Conservation (phyloP, 2,888 invertebrate genomes). For the Laspeyria flexula region DNA sequence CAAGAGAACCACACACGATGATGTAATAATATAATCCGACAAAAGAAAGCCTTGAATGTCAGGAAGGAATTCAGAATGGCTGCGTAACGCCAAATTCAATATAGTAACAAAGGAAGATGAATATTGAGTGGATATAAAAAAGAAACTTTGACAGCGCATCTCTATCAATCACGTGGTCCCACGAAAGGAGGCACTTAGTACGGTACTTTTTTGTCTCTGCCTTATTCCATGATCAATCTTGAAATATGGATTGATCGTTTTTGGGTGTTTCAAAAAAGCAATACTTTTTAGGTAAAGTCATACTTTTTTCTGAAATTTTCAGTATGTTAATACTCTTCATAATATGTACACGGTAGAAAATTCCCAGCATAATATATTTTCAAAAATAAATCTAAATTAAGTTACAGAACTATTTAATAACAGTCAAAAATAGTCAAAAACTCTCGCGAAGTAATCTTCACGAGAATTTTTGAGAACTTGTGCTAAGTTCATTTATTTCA, state of each 20-base stretch:
- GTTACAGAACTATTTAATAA: no score
- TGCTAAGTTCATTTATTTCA: no score
- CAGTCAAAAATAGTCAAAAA: no score
- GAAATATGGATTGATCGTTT: constrained; percentile 61
- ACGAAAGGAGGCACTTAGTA: constrained; percentile 43
- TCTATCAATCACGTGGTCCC: constrained; percentile 58
- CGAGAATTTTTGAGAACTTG: no score
- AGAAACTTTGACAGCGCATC: constrained; percentile 45
- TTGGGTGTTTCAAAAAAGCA: constrained; percentile 25
- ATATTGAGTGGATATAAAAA: constrained; percentile 57
- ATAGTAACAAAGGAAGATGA: constrained; percentile 45
- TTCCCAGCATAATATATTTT: no score
- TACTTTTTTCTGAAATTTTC: constrained; percentile 13
- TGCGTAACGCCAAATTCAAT: constrained; percentile 20
- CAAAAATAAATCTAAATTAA: no score
- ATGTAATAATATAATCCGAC: constrained; percentile 3
- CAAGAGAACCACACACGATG: background rate
- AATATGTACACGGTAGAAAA: no score
- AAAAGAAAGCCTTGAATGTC: constrained; percentile 8
- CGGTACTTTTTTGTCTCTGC: constrained; percentile 53
- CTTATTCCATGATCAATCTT: constrained; percentile 52
- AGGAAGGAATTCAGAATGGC: constrained; percentile 3
- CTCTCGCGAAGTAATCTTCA: no score
- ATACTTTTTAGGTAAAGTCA: constrained; percentile 14
- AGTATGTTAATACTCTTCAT: no score